Evolutionary conservation across 2,113 vertebrate species (phyloP).

Genomic region (Apus apus): DNA sequence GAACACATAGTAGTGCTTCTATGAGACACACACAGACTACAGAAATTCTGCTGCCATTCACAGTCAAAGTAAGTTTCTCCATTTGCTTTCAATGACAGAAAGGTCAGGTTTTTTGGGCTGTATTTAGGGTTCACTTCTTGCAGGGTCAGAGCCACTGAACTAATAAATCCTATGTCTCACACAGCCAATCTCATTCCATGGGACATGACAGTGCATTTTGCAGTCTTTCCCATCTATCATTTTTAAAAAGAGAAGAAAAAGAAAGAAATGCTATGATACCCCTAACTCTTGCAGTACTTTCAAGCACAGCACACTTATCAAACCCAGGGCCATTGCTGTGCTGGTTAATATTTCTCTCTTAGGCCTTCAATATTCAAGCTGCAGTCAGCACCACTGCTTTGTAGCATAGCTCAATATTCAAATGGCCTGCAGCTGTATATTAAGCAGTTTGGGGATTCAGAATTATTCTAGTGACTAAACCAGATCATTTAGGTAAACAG

Average conservation of each 20-base stretch:
- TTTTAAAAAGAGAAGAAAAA: neutral
- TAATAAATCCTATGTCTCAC: neutral
- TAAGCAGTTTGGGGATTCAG: neutral
- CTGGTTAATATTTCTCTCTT: neutral
- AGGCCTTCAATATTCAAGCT: neutral
- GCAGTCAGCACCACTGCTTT: neutral
- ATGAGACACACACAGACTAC: neutral
- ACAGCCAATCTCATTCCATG: neutral
- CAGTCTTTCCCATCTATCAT: neutral
- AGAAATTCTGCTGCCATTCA: neutral
- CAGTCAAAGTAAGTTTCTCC: neutral
- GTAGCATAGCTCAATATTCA: constrained; percentile 9
- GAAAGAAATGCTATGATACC: neutral
- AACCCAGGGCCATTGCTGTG: neutral
- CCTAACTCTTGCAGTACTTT: neutral
- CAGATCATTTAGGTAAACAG: constrained; percentile 35
- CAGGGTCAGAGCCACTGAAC: neutral
- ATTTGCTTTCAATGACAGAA: neutral
- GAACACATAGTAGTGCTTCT: neutral
- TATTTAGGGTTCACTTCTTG: neutral
- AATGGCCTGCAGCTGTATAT: constrained; percentile 38
- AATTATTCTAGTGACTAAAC: constrained; percentile 42
- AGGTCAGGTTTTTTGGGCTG: neutral
- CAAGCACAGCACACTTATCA: neutral
- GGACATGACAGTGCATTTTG: neutral